Evolutionary conservation across 1,140 invertebrate genomes (phyloP), one percentile per base, ranked within the genome.

Genomic region (Antheraea pernyi): DNA sequence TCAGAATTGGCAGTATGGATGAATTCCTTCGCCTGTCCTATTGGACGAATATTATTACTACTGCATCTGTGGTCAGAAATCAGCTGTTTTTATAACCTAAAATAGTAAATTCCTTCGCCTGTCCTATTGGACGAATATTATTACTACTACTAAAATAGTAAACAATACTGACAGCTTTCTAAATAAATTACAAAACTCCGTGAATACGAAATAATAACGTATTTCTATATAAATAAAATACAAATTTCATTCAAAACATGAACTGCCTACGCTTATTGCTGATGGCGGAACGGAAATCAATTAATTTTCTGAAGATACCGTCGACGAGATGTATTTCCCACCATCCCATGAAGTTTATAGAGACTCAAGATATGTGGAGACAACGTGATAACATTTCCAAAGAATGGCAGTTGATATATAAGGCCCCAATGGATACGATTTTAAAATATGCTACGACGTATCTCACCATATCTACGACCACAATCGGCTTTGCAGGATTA

Each of bases 361-460:
- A 89, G 68, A 78, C 73, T 18, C 80, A 91, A 75, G 73, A 85
- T 10, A 75, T 75, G 70, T 89, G 84, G 82, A 83, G 78, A 70
- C 74, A 83, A 73, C 80, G 70, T 48, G 88, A 91, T 76, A 73
- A 76, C 37, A 66, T 91, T 37, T 79, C 88, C 2, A 76, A 81
- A 70, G 62, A 73, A 36, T 91, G 86, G 87, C 66, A 91, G 11
- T 77, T 91, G 59, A 89, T 91, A 70, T 91, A 91, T 53, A 91
- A 91, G 79, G 88, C 85, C 7, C 89, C 89, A 9, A 88, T 91
- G 89, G 83, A 82, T 7, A 81, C 77, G 1, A 18, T 67, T 22
- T 71, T 92, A 10, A 88, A 91, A 13, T 86, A 69, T 71, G n/a
- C 77, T 7, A 74, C 84, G 3, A 67, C 80, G 46, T 92, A 85